phyloP scores from a whole-genome alignment of 64 coral and sea anemone genomes.

The Porites australiensis region DNA sequence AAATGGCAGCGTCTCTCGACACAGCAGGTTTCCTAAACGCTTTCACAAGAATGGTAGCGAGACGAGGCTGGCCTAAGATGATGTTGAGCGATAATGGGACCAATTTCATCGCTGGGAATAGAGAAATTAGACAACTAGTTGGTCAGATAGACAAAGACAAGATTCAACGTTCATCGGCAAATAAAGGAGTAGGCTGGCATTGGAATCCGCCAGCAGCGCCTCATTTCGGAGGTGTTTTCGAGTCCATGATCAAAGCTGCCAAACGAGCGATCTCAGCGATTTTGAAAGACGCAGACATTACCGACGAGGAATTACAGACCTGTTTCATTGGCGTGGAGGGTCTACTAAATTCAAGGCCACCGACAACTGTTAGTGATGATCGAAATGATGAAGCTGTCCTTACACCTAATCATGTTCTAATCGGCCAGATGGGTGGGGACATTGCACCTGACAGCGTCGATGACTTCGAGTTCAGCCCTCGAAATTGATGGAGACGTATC shows the following conservation, averaged over 20 bases:
- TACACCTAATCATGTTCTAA: constrained; percentile 66
- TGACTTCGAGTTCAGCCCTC: constrained; percentile 3
- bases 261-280: constrained; percentile 57
- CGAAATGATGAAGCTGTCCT: constrained; percentile 57
- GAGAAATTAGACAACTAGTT: constrained; percentile 36
- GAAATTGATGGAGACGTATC: constrained; percentile 50
- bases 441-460: constrained; percentile 47
- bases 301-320: constrained; percentile 57
- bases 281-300: constrained; percentile 51
- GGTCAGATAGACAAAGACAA: constrained; percentile 32
- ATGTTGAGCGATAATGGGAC: constrained; percentile 57
- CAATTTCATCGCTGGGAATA: constrained; percentile 44
- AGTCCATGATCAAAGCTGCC: constrained; percentile 71
- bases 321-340: constrained; percentile 60
- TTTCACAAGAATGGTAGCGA: constrained; percentile 53
- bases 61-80: constrained; percentile 41
- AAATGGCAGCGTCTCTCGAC: constrained; percentile 35
- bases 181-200: constrained; percentile 38
- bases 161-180: constrained; percentile 33
- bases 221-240: constrained; percentile 55
- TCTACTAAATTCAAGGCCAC: constrained; percentile 62
- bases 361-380: constrained; percentile 54
- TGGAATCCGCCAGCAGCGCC: constrained; percentile 64
- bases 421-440: constrained; percentile 57
- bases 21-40: constrained; percentile 27